Percentiles rank a stretch among this genome's conserved stretches.
phyloP scores from a whole-genome alignment of 2,888 invertebrate genomes.

The Ectemnius continuus region DNA sequence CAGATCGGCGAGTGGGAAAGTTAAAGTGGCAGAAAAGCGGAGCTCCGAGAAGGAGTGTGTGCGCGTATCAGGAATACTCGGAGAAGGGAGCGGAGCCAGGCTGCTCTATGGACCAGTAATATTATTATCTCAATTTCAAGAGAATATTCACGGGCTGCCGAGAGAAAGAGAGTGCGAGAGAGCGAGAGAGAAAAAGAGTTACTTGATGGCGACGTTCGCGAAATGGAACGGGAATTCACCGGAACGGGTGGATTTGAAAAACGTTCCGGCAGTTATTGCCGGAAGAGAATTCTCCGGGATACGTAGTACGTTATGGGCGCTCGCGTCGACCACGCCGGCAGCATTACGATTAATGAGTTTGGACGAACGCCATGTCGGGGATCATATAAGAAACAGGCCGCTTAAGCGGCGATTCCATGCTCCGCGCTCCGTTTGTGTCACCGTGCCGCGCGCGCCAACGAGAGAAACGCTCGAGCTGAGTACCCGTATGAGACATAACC shows the following conservation, averaged over 20 bases:
- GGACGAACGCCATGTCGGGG: conserved; percentile 65
- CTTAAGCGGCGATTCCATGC: conserved; percentile 64
- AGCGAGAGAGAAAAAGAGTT: conserved; percentile 26
- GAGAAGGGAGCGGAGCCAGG: conserved; percentile 5
- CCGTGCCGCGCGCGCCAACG: conserved; percentile 1
- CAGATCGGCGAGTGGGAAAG: background rate
- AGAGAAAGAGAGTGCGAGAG: conserved; percentile 15
- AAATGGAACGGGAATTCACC: conserved; percentile 53
- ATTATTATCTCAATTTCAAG: conserved; percentile 50
- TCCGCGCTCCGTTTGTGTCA: conserved; percentile 48
- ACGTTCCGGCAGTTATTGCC: conserved; percentile 62
- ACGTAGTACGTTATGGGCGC: conserved; percentile 38
- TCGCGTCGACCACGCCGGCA: conserved; percentile 29
- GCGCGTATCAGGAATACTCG: conserved; percentile 4
- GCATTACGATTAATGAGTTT: conserved; percentile 70
- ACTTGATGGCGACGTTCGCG: conserved; percentile 40
- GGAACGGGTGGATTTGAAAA: conserved; percentile 52
- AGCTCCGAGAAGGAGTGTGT: conserved; percentile 15
- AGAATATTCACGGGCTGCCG: conserved; percentile 51
- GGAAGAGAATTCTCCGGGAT: conserved; percentile 53
- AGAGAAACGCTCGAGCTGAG: conserved; percentile 11
- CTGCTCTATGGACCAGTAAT: conserved; percentile 28
- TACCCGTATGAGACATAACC: conserved; percentile 10
- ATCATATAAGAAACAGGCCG: conserved; percentile 62
- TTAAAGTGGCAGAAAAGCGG: conserved; percentile 4